phyloP scores from a whole-genome alignment of 2,113 vertebrate species.

The Hippocampus abdominalis region DNA sequence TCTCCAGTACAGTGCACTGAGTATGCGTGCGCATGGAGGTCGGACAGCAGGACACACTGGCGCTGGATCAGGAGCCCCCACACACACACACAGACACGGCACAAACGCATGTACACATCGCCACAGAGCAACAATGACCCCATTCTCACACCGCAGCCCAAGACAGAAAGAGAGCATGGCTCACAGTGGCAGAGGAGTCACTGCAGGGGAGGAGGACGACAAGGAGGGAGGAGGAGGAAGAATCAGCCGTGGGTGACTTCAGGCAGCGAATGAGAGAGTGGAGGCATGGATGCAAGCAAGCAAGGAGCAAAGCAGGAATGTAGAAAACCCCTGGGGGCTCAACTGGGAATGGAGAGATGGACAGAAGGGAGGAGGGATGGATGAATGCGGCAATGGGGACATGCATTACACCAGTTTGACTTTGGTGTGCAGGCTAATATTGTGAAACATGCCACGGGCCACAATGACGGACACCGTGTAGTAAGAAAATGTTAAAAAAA shows the following conservation, averaged over 20 bases:
- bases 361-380: conserved; percentile 39
- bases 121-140: conserved; percentile 71
- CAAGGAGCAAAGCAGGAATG: conserved; percentile 37
- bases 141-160: conserved; percentile 68
- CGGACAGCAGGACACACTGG: conserved; percentile 35
- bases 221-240: conserved; percentile 23
- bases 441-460: conserved; percentile 1
- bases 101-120: conserved; percentile 35
- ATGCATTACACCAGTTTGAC: conserved; percentile 26
- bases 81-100: conserved; percentile 33
- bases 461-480: not conserved
- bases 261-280: conserved; percentile 45
- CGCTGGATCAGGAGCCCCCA: conserved; percentile 21
- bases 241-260: conserved; percentile 38
- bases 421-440: not conserved
- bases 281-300: conserved; percentile 41
- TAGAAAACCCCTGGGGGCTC: conserved; percentile 57
- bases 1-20: conserved; percentile 2
- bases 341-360: conserved; percentile 33
- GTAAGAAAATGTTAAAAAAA: not conserved
- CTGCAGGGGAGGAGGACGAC: conserved; percentile 24
- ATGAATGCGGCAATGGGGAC: conserved; percentile 19
- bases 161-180: conserved; percentile 61
- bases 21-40: conserved; percentile 29
- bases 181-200: conserved; percentile 68